phyloP scores from a whole-genome alignment of 2,113 vertebrate genomes.

The Callaeas wilsoni region DNA sequence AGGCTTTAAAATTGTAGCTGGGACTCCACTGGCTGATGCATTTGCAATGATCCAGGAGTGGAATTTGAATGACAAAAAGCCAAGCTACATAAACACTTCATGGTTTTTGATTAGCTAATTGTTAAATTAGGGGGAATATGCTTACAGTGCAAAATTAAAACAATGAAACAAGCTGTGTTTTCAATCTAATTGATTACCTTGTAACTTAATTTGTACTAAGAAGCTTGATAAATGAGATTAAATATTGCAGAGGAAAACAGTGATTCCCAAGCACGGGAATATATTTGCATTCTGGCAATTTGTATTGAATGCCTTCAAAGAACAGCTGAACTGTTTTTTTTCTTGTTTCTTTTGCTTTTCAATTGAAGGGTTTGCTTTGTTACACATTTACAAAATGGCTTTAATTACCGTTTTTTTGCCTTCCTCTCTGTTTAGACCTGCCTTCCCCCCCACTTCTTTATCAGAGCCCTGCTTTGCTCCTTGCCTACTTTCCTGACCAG shows the following conservation, averaged over 20 bases:
- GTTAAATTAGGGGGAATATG: constrained; percentile 40
- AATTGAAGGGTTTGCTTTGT: neutral
- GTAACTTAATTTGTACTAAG: constrained; percentile 63
- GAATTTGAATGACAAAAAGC: constrained; percentile 48
- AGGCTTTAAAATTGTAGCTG: neutral
- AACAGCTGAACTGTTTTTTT: neutral
- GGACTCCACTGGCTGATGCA: neutral
- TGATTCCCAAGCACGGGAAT: neutral
- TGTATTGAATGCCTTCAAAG: neutral
- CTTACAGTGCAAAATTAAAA: constrained; percentile 45
- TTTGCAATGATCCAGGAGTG: neutral
- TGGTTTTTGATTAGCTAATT: constrained; percentile 46
- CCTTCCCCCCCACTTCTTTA: neutral
- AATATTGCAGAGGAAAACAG: constrained; percentile 15
- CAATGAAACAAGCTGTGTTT: constrained; percentile 55
- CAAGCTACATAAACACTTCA: constrained; percentile 27
- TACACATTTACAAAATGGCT: neutral
- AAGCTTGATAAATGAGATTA: constrained; percentile 61
- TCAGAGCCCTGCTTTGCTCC: neutral
- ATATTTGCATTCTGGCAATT: neutral
- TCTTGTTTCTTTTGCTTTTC: neutral
- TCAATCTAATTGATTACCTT: constrained; percentile 53
- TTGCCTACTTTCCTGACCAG: neutral
- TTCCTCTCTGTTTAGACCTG: neutral
- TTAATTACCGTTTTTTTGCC: neutral